Conservation (phyloP, 2,797 vertebrate genomes). For the Phataginus tricuspis region DNA sequence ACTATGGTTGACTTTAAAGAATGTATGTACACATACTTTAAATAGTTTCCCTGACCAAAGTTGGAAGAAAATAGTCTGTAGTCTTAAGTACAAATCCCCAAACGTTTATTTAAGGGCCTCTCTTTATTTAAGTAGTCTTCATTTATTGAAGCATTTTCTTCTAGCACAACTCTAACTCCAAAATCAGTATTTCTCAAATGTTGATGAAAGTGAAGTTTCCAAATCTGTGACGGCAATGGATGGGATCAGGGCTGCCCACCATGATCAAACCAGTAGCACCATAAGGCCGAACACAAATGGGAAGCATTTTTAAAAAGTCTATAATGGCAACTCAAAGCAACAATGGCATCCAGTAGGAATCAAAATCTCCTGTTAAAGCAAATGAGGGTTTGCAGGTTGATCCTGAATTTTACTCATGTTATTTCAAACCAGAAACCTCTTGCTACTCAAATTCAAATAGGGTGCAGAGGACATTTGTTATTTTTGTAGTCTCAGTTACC, state of each 20-base stretch:
- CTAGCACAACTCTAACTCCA: background rate
- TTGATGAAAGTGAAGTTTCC: background rate
- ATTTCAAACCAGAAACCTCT: background rate
- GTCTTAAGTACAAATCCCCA: background rate
- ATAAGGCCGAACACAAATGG: background rate
- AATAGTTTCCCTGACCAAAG: constrained; percentile 14
- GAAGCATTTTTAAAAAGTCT: background rate
- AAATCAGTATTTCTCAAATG: constrained; percentile 20
- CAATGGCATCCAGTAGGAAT: background rate
- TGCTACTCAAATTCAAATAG: background rate
- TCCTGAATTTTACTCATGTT: constrained; percentile 44
- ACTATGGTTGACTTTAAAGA: constrained; percentile 46
- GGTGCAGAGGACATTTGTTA: background rate
- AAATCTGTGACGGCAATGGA: constrained; percentile 7
- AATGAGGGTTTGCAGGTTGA: constrained; percentile 17
- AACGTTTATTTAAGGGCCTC: constrained; percentile 6
- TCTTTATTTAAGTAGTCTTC: constrained; percentile 40
- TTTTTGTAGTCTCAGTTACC: background rate
- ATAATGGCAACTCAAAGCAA: constrained; percentile 31
- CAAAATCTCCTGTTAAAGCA: constrained; percentile 5
- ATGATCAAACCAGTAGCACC: background rate
- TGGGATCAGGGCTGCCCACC: background rate
- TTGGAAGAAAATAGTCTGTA: constrained; percentile 46
- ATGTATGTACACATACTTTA: background rate
- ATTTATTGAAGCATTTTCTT: constrained; percentile 6